Conservation (phyloP, 2,113 vertebrate genomes). For the Hylia prasina region DNA sequence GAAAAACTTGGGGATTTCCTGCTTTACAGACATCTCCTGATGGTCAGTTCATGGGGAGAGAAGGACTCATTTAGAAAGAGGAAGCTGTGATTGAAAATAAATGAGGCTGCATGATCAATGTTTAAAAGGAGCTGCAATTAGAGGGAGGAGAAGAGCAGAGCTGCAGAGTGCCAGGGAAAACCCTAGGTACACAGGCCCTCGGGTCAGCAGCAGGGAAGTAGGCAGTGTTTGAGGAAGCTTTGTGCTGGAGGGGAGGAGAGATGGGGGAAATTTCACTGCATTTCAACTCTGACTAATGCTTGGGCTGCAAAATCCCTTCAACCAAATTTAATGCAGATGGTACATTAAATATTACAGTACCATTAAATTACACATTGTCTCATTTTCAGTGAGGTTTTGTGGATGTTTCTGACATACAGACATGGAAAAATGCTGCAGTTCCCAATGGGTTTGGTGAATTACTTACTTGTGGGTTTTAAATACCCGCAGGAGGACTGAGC, state of each 20-base stretch:
- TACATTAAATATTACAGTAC: slow-evolving; percentile 15
- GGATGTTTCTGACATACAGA: slow-evolving; percentile 41
- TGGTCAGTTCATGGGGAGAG: not conserved
- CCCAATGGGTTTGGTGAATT: not conserved
- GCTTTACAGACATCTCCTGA: not conserved
- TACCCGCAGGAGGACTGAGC: not conserved
- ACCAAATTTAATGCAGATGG: slow-evolving; percentile 59
- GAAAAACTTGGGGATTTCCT: not conserved
- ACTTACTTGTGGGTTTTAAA: not conserved
- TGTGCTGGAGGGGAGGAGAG: not conserved
- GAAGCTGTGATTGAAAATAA: not conserved
- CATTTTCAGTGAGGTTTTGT: slow-evolving; percentile 52
- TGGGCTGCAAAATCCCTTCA: slow-evolving; percentile 46
- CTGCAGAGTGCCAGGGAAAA: not conserved
- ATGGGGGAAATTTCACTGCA: slow-evolving; percentile 2
- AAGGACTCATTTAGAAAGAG: not conserved
- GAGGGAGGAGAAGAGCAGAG: not conserved
- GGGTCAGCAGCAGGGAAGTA: not conserved
- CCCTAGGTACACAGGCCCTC: not conserved
- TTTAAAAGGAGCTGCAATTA: not conserved
- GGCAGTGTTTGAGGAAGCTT: not conserved
- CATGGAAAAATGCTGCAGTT: not conserved
- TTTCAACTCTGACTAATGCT: slow-evolving; percentile 7
- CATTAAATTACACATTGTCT: slow-evolving; percentile 42
- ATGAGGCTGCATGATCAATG: not conserved